Percentiles rank a stretch among this genome's conserved stretches.
phyloP scores from a whole-genome alignment of 2,797 vertebrate species.

The Mareca strepera region DNA sequence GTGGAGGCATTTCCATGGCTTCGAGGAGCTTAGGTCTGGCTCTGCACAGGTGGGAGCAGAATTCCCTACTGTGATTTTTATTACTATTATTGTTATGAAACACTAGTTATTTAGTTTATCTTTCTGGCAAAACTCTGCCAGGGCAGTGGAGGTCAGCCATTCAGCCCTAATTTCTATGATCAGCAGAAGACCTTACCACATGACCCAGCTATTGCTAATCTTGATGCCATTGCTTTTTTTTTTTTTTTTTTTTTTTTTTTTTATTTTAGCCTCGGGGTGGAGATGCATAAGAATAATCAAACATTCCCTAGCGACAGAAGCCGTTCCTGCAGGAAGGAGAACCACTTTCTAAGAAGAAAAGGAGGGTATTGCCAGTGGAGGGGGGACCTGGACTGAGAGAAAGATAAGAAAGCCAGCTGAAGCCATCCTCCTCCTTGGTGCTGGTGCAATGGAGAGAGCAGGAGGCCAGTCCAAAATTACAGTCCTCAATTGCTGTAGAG shows the following conservation, averaged over 20 bases:
- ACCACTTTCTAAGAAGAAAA: neutral
- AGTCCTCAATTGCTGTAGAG: neutral
- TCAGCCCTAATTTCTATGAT: neutral
- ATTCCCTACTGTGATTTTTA: neutral
- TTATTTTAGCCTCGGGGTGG: neutral
- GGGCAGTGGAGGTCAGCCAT: neutral
- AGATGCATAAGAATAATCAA: neutral
- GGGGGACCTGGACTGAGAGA: neutral
- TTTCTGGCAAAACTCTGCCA: neutral
- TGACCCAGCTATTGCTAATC: neutral
- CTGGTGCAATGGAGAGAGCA: neutral
- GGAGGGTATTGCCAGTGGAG: neutral
- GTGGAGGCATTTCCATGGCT: neutral
- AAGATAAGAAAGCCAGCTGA: neutral
- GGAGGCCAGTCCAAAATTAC: no score
- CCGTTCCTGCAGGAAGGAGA: neutral
- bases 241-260: neutral
- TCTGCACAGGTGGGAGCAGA: neutral
- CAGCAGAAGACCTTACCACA: neutral
- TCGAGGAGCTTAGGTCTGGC: neutral
- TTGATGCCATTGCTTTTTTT: neutral
- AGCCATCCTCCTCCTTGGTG: neutral
- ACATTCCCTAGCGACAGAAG: neutral
- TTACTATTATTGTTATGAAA: slow-evolving; percentile 9
- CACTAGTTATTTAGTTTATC: slow-evolving; percentile 7